These are phyloP conservation scores for Lamellibrachia luymesi DNA, from an alignment of 1,140 invertebrate species.

Conservation along the genomic window DNA sequence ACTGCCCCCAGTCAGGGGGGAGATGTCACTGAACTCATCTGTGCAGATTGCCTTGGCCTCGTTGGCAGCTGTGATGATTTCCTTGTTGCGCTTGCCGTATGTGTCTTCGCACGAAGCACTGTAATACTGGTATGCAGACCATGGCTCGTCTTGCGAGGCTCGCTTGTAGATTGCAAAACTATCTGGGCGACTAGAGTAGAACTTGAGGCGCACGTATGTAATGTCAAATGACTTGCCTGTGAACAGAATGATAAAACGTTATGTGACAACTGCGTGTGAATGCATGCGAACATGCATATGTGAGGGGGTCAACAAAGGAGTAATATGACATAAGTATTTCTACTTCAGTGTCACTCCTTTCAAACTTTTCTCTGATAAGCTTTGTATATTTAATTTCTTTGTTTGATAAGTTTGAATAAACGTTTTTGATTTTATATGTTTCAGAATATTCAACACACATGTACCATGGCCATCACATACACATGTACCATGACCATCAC, in stretches of 20 bases:
- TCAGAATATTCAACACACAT: no score
- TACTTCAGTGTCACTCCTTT: no score
- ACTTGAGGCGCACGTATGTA: conserved; percentile 89
- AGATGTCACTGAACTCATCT: conserved; percentile 95
- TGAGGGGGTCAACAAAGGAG: neutral
- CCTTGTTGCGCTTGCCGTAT: conserved; percentile 76
- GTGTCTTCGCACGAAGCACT: conserved; percentile 87
- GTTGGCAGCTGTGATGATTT: conserved; percentile 57
- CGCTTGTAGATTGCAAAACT: conserved; percentile 96
- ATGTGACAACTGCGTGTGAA: neutral
- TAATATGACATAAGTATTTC: no score
- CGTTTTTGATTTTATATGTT: no score
- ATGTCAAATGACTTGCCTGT: conserved; percentile 96
- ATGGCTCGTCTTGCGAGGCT: conserved; percentile 71
- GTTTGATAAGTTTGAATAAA: no score
- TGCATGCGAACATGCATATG: neutral
- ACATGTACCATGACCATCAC: no score
- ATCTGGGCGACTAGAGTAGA: conserved; percentile 92
- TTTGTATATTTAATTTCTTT: no score
- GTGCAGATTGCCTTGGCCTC: conserved; percentile 90
- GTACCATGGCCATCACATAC: no score
- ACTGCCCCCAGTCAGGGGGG: conserved; percentile 89
- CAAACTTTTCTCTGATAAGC: no score
- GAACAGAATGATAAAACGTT: conserved; percentile 41
- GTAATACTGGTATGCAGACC: conserved; percentile 97